These are phyloP conservation scores for Cenopis cana DNA, from an alignment of 2,888 invertebrate genomes.

Conservation along the genomic window DNA sequence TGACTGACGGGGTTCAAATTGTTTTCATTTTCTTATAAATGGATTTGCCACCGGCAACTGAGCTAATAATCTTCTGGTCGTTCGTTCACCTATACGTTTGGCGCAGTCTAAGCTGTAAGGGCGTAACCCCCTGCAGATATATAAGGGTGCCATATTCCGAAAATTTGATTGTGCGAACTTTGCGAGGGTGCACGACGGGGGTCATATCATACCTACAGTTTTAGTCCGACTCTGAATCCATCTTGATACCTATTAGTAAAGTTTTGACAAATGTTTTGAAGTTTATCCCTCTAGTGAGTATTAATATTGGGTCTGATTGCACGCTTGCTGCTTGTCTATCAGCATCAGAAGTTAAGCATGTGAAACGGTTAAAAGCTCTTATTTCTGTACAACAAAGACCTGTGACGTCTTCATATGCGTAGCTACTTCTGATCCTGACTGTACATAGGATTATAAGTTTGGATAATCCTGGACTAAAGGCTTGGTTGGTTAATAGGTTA, in stretches of 20 bases:
- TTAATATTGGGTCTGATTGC: too few relatives aligned
- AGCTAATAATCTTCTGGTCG: neutral
- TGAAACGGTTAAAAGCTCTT: too few relatives aligned
- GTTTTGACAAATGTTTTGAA: slow-evolving; percentile 11
- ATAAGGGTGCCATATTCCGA: slow-evolving; percentile 15
- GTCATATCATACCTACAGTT: neutral
- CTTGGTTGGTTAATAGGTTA: too few relatives aligned
- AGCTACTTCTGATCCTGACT: too few relatives aligned
- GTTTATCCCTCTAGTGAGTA: slow-evolving; percentile 13
- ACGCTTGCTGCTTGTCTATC: too few relatives aligned
- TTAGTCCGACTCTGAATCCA: slow-evolving; percentile 1
- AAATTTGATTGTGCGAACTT: slow-evolving; percentile 20
- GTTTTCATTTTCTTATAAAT: too few relatives aligned
- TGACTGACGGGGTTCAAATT: too few relatives aligned
- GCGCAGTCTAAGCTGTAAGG: neutral
- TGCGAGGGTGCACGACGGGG: slow-evolving; percentile 18
- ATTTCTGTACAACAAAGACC: too few relatives aligned
- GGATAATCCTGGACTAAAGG: too few relatives aligned
- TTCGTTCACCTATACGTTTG: neutral
- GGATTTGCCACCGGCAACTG: neutral
- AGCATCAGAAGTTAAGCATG: too few relatives aligned
- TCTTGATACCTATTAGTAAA: neutral
- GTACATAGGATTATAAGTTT: too few relatives aligned
- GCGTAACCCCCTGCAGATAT: slow-evolving; percentile 11
- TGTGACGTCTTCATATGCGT: too few relatives aligned